phyloP scores from a whole-genome alignment of 2,888 invertebrate genomes.

The Acleris sparsana region DNA sequence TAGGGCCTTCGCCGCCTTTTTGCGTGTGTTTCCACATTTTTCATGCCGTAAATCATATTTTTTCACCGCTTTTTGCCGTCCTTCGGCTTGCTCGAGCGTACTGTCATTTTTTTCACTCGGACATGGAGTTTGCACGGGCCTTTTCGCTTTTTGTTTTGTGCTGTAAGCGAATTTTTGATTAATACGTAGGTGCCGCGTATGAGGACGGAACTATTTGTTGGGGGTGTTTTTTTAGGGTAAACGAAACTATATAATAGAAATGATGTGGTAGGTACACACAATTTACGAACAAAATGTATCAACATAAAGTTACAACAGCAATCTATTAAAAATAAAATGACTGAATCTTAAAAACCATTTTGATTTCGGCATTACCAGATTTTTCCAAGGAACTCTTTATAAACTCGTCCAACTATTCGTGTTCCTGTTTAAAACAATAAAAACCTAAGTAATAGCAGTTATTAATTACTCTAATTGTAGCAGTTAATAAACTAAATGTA shows the following conservation, averaged over 20 bases:
- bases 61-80: slow-evolving; percentile 81
- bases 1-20: slow-evolving; percentile 78
- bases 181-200: slow-evolving; percentile 56
- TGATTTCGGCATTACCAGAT: too few relatives aligned
- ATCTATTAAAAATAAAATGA: too few relatives aligned
- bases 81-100: slow-evolving; percentile 78
- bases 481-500: slow-evolving; percentile 45
- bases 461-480: slow-evolving; percentile 45
- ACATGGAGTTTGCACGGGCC: slow-evolving; percentile 76
- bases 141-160: slow-evolving; percentile 73
- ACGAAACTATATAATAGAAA: neutral
- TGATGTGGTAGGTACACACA: too few relatives aligned
- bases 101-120: slow-evolving; percentile 80
- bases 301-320: too few relatives aligned
- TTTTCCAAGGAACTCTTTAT: neutral
- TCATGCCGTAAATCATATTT: slow-evolving; percentile 83
- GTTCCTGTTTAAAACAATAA: slow-evolving; percentile 39
- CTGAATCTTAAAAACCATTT: too few relatives aligned
- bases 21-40: slow-evolving; percentile 83
- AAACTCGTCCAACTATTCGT: slow-evolving; percentile 36
- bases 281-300: too few relatives aligned
- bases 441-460: slow-evolving; percentile 37
- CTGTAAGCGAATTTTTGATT: slow-evolving; percentile 66
- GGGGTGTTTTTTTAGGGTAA: slow-evolving; percentile 1
- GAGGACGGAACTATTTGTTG: slow-evolving; percentile 37